A percentile compares a stretch with the other conserved stretches of the same genome.
Evolutionary conservation across 2,113 vertebrate genomes (phyloP).

Genomic region (Burhinus bistriatus): DNA sequence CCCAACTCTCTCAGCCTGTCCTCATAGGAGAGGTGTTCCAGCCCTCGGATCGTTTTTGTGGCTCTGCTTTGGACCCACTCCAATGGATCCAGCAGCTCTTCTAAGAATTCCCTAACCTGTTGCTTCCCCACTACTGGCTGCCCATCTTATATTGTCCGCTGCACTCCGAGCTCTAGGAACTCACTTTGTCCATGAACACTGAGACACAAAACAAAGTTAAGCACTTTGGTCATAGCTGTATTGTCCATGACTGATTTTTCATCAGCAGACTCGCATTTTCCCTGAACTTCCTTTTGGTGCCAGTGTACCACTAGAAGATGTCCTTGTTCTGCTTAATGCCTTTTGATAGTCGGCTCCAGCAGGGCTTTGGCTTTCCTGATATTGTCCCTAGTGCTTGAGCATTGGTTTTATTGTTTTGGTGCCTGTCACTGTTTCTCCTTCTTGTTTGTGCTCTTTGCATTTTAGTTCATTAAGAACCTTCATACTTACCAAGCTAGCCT

Average conservation of each 20-base stretch:
- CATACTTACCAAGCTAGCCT: neutral
- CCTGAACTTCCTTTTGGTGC: neutral
- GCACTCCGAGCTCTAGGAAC: rapidly evolving
- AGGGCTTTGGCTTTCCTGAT: neutral
- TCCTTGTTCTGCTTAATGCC: neutral
- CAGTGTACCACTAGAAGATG: neutral
- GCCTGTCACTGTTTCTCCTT: neutral
- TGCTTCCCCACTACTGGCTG: neutral
- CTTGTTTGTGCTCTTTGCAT: too few species aligned
- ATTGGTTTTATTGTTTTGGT: rapidly evolving
- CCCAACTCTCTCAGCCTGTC: neutral
- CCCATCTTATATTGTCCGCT: rapidly evolving
- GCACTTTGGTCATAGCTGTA: neutral
- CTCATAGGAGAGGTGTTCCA: neutral
- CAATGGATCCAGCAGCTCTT: neutral
- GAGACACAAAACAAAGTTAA: neutral
- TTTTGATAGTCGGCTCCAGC: neutral
- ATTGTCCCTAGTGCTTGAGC: neutral
- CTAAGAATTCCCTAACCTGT: neutral
- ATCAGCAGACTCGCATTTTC: neutral
- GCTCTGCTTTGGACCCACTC: neutral
- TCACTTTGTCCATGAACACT: rapidly evolving
- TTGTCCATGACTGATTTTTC: neutral
- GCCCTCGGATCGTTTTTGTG: neutral
- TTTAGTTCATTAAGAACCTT: neutral